A percentile compares a stretch with the other conserved stretches of the same genome.
Evolutionary conservation across 1,140 invertebrate genomes (phyloP).

Genomic region (Nixonia krombeini): DNA sequence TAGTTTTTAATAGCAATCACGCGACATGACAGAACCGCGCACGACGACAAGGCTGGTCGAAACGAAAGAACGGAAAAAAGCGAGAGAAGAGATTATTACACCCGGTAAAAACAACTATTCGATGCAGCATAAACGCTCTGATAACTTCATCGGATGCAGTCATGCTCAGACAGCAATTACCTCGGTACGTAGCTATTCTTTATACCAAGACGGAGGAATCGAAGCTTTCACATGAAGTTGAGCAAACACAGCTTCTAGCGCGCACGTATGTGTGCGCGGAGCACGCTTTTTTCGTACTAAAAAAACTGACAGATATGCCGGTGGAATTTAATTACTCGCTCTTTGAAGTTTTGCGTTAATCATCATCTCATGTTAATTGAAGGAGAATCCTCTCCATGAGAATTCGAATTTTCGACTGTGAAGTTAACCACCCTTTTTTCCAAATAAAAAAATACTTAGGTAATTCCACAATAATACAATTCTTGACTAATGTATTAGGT

Average conservation of each 20-base stretch:
- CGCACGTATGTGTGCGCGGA: background rate
- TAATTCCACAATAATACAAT: too few species aligned
- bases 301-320: background rate
- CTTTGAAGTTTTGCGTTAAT: conserved; percentile 1
- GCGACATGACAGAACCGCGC: background rate
- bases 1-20: background rate
- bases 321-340: background rate
- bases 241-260: conserved; percentile 8
- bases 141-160: conserved; percentile 44
- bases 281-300: too few species aligned
- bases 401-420: conserved; percentile 9
- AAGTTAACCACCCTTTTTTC: background rate
- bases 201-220: background rate
- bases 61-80: conserved; percentile 3
- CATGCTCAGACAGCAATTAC: conserved; percentile 18
- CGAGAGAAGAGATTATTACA: conserved; percentile 19
- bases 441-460: too few species aligned
- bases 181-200: background rate
- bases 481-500: too few species aligned
- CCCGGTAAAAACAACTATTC: conserved; percentile 42
- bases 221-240: background rate
- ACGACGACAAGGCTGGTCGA: background rate
- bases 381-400: background rate
- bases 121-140: conserved; percentile 33
- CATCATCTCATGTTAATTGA: background rate